Conservation (phyloP, 2,888 invertebrate species). For the Scotopteryx bipunctaria region DNA sequence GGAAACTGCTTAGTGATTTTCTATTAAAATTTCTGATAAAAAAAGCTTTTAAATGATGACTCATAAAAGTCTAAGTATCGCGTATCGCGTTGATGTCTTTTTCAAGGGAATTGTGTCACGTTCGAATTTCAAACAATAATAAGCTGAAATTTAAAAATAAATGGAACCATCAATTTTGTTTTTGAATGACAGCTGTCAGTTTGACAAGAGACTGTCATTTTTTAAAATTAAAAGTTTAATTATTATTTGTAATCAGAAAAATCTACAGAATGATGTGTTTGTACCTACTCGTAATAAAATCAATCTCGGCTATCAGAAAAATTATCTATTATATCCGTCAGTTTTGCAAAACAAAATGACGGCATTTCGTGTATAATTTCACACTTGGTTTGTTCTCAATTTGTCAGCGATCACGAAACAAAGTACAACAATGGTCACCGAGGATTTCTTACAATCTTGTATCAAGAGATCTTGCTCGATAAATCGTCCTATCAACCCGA, state of each 20-base stretch:
- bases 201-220: background rate
- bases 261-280: background rate
- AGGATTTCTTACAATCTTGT: slow-evolving; percentile 46
- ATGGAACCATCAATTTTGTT: slow-evolving; percentile 2
- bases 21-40: too few species aligned
- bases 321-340: too few species aligned
- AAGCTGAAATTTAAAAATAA: slow-evolving; percentile 4
- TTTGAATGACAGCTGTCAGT: slow-evolving; percentile 10
- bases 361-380: slow-evolving; percentile 4
- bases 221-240: too few species aligned
- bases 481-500: slow-evolving; percentile 72
- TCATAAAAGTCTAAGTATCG: too few species aligned
- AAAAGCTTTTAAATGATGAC: too few species aligned
- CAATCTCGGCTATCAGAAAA: background rate
- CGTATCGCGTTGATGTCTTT: slow-evolving; percentile 10
- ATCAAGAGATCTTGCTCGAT: slow-evolving; percentile 75
- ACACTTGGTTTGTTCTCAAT: slow-evolving; percentile 11
- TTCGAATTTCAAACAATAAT: slow-evolving; percentile 3
- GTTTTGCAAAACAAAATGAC: too few species aligned
- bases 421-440: slow-evolving; percentile 39
- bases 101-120: background rate
- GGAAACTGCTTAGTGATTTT: too few species aligned
- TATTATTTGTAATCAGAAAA: too few species aligned
- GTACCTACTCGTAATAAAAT: background rate
- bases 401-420: slow-evolving; percentile 28